Percentiles rank a stretch among this genome's conserved stretches.
phyloP scores from a whole-genome alignment of 2,888 invertebrate genomes.

The Spodoptera littoralis region DNA sequence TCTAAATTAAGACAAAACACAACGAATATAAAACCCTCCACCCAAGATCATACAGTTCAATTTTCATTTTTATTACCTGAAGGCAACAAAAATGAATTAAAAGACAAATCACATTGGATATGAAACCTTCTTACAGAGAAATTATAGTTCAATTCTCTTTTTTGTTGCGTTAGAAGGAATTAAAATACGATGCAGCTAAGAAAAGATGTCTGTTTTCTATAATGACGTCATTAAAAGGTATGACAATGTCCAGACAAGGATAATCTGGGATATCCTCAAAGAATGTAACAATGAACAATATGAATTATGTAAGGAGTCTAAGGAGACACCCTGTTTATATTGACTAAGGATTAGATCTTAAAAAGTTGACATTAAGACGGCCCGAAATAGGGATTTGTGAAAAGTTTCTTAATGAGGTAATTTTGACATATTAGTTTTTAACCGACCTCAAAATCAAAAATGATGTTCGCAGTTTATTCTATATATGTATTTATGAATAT shows the following conservation, averaged over 20 bases:
- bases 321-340: slow-evolving; percentile 35
- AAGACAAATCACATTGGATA: slow-evolving; percentile 23
- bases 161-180: slow-evolving; percentile 24
- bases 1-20: slow-evolving; percentile 43
- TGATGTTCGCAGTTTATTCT: too few relatives aligned
- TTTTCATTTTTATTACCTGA: slow-evolving; percentile 3
- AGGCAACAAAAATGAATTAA: too few relatives aligned
- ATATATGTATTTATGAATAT: too few relatives aligned
- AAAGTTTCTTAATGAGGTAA: slow-evolving; percentile 9
- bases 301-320: slow-evolving; percentile 44
- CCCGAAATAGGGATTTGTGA: slow-evolving; percentile 12
- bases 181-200: slow-evolving; percentile 74
- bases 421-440: background rate
- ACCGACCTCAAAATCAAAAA: too few relatives aligned
- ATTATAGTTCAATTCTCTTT: slow-evolving; percentile 38
- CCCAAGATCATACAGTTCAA: slow-evolving; percentile 8
- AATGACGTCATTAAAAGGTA: slow-evolving; percentile 81
- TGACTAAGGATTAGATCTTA: slow-evolving; percentile 50
- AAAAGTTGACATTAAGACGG: slow-evolving; percentile 33
- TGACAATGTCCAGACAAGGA: slow-evolving; percentile 72
- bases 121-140: background rate
- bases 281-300: slow-evolving; percentile 52
- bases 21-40: slow-evolving; percentile 42
- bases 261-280: slow-evolving; percentile 65
- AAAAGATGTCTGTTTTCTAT: slow-evolving; percentile 76